phyloP scores from a whole-genome alignment of 2,888 invertebrate genomes.

The Cistogaster globosa region DNA sequence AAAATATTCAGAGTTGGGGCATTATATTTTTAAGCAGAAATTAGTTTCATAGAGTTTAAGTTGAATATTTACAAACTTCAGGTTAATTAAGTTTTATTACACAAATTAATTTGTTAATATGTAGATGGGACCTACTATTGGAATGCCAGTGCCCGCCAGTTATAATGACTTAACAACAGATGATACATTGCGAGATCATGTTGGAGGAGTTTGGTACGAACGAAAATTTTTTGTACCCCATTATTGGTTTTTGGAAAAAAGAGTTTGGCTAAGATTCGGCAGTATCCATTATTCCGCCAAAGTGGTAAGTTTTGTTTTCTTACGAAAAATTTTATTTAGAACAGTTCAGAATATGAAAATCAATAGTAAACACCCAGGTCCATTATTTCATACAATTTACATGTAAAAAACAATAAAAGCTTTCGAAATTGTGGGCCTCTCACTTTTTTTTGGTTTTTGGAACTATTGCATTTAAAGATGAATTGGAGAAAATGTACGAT shows the following conservation, averaged over 20 bases:
- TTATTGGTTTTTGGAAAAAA: constrained; percentile 86
- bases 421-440: too few species aligned
- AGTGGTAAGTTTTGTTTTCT: constrained; percentile 86
- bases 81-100: too few species aligned
- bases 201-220: constrained; percentile 98
- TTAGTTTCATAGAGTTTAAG: too few species aligned
- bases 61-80: too few species aligned
- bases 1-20: too few species aligned
- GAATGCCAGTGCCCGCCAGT: constrained; percentile 98
- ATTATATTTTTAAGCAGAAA: too few species aligned
- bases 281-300: constrained; percentile 95
- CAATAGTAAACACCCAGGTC: too few species aligned
- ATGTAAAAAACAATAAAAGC: too few species aligned
- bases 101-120: not conserved
- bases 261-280: constrained; percentile 94
- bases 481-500: too few species aligned
- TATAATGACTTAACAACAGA: constrained; percentile 97
- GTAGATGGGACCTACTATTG: constrained; percentile 86
- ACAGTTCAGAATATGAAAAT: not conserved
- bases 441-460: too few species aligned
- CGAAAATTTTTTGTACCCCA: constrained; percentile 90
- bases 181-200: constrained; percentile 91
- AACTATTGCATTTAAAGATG: too few species aligned
- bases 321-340: not conserved
- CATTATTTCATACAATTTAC: too few species aligned